Evolutionary conservation across 2,888 invertebrate species (phyloP).

Genomic region (Acleris literana): DNA sequence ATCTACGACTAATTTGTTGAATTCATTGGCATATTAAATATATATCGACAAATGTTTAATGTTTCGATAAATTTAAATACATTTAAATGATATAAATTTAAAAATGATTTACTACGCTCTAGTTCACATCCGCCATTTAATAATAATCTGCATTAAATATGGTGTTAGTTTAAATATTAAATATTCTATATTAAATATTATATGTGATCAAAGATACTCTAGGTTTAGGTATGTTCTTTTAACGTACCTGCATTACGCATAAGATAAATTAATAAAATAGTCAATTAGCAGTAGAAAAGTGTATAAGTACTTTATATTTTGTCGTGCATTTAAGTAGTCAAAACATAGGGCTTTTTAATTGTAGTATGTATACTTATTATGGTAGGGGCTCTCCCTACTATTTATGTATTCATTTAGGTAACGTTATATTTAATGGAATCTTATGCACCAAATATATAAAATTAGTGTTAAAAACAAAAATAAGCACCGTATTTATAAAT

Average conservation of each 20-base stretch:
- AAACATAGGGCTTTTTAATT: slow-evolving; percentile 22
- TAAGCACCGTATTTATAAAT: slow-evolving; percentile 18
- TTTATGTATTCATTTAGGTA: slow-evolving; percentile 6
- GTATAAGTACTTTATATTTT: slow-evolving; percentile 5
- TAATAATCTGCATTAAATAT: slow-evolving; percentile 7
- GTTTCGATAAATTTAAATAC: too few relatives aligned
- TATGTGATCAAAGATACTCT: not conserved
- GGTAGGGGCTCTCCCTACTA: slow-evolving; percentile 21
- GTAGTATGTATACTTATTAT: slow-evolving; percentile 7
- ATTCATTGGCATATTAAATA: slow-evolving; percentile 26
- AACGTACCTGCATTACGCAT: slow-evolving; percentile 13
- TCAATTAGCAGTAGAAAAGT: slow-evolving; percentile 7
- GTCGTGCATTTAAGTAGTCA: slow-evolving; percentile 9
- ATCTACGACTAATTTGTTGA: not conserved
- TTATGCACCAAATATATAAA: slow-evolving; percentile 30
- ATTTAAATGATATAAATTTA: not conserved
- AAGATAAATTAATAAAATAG: slow-evolving; percentile 6
- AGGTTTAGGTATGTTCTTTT: slow-evolving; percentile 6
- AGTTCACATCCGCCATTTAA: slow-evolving; percentile 32
- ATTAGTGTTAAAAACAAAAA: slow-evolving; percentile 10
- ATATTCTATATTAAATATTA: not conserved
- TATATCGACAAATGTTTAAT: too few relatives aligned
- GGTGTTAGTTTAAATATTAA: not conserved
- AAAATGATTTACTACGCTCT: slow-evolving; percentile 7
- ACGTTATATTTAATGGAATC: slow-evolving; percentile 21